Conservation (phyloP, 2,888 invertebrate species). For the Orthosia gracilis region DNA sequence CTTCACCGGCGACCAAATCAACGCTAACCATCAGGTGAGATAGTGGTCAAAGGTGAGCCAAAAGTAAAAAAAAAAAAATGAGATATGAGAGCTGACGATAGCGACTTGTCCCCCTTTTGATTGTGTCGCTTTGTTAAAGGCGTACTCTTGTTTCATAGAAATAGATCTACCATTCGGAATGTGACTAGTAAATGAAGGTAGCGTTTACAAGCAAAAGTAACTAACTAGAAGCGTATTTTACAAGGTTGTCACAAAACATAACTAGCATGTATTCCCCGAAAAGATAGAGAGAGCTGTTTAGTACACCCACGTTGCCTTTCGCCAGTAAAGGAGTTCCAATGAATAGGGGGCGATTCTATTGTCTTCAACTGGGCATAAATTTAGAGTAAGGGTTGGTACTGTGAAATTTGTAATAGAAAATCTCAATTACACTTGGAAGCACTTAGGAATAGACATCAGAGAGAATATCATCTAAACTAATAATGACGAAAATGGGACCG, state of each 20-base stretch:
- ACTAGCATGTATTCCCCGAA: background rate
- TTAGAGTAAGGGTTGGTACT: background rate
- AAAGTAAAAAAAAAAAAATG: background rate
- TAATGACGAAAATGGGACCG: too few relatives aligned
- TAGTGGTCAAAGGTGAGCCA: too few relatives aligned
- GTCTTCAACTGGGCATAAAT: background rate
- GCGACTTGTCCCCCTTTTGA: background rate
- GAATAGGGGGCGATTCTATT: too few relatives aligned
- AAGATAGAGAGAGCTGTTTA: background rate
- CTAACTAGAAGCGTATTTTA: background rate
- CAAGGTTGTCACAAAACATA: too few relatives aligned
- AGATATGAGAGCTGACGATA: background rate
- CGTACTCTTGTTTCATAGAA: background rate
- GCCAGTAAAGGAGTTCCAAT: slow-evolving; percentile 1
- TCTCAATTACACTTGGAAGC: background rate
- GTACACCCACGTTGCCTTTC: background rate
- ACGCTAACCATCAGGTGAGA: too few relatives aligned
- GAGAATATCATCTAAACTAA: background rate
- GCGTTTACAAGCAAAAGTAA: background rate
- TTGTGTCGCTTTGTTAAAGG: too few relatives aligned
- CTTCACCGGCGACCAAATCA: too few relatives aligned
- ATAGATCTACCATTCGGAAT: background rate
- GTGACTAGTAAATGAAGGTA: background rate
- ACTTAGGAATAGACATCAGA: background rate
- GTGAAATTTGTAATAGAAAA: background rate